These are phyloP conservation scores for Drosophila murphyi DNA, from an alignment of 1,140 invertebrate genomes.

Conservation along the genomic window DNA sequence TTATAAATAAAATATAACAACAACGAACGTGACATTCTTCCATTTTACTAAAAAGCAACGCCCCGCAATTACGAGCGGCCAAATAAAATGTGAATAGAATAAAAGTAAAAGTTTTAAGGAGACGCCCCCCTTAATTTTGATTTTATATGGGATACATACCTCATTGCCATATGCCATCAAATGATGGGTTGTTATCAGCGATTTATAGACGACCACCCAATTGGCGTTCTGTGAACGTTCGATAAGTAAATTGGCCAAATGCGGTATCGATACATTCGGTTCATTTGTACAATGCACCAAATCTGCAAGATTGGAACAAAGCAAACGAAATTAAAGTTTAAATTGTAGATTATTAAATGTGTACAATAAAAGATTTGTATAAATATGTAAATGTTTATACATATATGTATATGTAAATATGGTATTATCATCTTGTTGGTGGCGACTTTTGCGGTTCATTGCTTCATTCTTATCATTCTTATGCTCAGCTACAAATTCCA, in stretches of 20 bases:
- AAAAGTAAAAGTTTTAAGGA: conserved; percentile 28
- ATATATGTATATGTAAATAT: neutral
- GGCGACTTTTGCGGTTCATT: conserved; percentile 17
- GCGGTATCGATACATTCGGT: conserved; percentile 99
- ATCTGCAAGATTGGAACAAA: conserved; percentile 88
- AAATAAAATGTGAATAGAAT: conserved; percentile 40
- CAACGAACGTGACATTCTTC: conserved; percentile 35
- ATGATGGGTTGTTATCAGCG: conserved; percentile 99
- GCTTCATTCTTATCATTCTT: conserved; percentile 19
- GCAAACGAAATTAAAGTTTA: conserved; percentile 9
- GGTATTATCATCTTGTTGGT: conserved; percentile 17
- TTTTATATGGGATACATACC: conserved; percentile 86
- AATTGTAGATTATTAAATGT: conserved; percentile 3
- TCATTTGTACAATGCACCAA: conserved; percentile 99
- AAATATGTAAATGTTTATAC: neutral
- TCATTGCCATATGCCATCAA: conserved; percentile 99
- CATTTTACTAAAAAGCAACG: conserved; percentile 14
- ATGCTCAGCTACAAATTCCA: conserved; percentile 3
- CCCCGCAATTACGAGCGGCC: conserved; percentile 26
- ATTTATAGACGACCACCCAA: conserved; percentile 99
- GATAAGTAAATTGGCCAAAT: conserved; percentile 98
- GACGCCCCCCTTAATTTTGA: conserved; percentile 14
- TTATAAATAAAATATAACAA: conserved; percentile 27
- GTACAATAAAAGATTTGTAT: neutral
- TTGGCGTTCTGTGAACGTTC: conserved; percentile 98